These are phyloP conservation scores for Leucania comma DNA, from an alignment of 2,888 invertebrate genomes.

Conservation along the genomic window DNA sequence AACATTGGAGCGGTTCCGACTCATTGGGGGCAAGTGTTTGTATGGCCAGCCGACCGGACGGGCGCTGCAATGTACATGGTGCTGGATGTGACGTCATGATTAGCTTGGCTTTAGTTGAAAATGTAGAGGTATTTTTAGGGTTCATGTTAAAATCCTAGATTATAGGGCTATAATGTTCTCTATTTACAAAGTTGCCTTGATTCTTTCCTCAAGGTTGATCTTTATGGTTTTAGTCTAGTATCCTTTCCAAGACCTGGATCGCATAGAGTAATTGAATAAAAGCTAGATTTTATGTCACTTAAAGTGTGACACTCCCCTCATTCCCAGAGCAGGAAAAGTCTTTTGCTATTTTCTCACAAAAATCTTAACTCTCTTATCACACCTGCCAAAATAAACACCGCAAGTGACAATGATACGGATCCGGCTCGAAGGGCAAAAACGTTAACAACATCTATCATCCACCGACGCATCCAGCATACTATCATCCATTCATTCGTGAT, in stretches of 20 bases:
- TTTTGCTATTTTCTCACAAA: not conserved
- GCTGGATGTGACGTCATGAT: slow-evolving; percentile 37
- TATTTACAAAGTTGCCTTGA: too few species aligned
- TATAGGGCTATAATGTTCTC: too few species aligned
- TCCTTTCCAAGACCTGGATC: too few species aligned
- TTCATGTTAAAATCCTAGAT: not conserved
- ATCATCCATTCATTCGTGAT: slow-evolving; percentile 61
- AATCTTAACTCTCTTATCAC: not conserved
- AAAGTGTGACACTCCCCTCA: too few species aligned
- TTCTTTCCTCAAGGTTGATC: too few species aligned
- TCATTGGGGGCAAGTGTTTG: slow-evolving; percentile 60
- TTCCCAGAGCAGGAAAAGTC: too few species aligned
- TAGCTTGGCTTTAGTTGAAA: slow-evolving; percentile 13
- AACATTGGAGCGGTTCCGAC: slow-evolving; percentile 59
- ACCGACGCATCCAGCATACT: slow-evolving; percentile 48
- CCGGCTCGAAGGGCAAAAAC: slow-evolving; percentile 30
- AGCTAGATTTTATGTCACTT: too few species aligned
- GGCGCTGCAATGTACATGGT: slow-evolving; percentile 23
- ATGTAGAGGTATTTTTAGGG: not conserved
- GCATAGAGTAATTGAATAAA: too few species aligned
- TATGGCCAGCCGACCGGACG: slow-evolving; percentile 48
- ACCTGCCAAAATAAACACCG: slow-evolving; percentile 7
- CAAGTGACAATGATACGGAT: not conserved
- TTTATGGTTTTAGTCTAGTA: too few species aligned
- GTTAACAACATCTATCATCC: slow-evolving; percentile 21